These are phyloP conservation scores for Coenonympha arcania DNA, from an alignment of 2,888 invertebrate genomes.

Conservation along the genomic window DNA sequence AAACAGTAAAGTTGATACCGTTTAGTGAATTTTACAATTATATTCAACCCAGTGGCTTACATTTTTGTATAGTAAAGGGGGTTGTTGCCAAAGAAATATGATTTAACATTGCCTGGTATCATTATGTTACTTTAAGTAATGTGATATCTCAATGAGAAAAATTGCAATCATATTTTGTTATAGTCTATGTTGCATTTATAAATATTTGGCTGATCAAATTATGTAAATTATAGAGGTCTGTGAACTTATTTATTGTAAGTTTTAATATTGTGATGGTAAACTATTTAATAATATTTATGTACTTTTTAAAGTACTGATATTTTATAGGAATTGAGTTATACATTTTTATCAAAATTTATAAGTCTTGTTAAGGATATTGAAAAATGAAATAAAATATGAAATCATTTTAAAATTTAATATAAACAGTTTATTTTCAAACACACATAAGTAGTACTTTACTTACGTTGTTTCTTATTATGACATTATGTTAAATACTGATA, in stretches of 20 bases:
- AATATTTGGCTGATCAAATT: not conserved
- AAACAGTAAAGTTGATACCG: conserved; percentile 56
- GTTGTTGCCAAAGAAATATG: conserved; percentile 54
- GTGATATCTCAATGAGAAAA: conserved; percentile 4
- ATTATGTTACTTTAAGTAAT: conserved; percentile 9
- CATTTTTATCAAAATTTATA: no score
- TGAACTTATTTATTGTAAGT: not conserved
- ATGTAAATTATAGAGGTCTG: not conserved
- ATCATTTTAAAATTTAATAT: no score
- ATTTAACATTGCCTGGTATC: conserved; percentile 13
- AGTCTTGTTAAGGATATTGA: no score
- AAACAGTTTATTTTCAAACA: no score
- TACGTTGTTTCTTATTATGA: no score
- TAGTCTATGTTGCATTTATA: not conserved
- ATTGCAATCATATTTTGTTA: not conserved
- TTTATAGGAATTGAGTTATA: not conserved
- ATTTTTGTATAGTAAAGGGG: conserved; percentile 40
- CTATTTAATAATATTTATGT: not conserved
- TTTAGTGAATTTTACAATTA: conserved; percentile 45
- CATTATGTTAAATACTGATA: no score
- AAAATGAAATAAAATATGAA: no score
- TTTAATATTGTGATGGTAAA: conserved; percentile 4
- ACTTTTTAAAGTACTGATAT: no score
- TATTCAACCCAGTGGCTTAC: conserved; percentile 40
- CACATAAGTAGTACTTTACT: no score